Evolutionary conservation across 2,113 vertebrate species (phyloP), one percentile per base, ranked within the genome.

Genomic region (Aldabrachelys gigantea): DNA sequence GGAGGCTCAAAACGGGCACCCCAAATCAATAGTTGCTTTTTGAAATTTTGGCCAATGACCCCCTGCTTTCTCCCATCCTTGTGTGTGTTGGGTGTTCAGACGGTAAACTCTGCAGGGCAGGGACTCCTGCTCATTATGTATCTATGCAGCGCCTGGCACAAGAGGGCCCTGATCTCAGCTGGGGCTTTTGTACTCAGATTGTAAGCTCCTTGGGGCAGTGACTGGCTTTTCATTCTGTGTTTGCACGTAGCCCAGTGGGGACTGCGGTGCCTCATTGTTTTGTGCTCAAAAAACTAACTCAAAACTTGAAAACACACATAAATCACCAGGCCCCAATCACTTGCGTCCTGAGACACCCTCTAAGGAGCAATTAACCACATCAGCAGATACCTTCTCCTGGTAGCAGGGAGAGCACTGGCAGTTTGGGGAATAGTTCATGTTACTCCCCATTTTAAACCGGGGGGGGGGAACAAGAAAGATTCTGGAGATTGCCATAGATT

Each of bases 351-450:
- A 31, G 62, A n/a, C 19, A 69, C 5, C 19, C 82, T 0, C 9
- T 47, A 8, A 29, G 24, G 44, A 29, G 12, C 21, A 47, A 47
- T 79, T 79, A 79, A 29, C 13, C 44, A 47, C 3, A 1, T 49
- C 44, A 14, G 44, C 44, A 22, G 17, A 72, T 72, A 38, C 16
- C 16, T 62, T 38, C 21, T n/a, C n/a, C 69, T 75, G 9, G n/a
- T 5, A 75, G 21, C n/a, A 75, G n/a, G 69, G 62, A 65, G 62
- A 16, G 31, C 62, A 31, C 31, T 19, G 3, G 21, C 19, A 19
- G 38, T 17, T n/a, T 69, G 31, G 38, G 69, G 19, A n/a, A 8
- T 75, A 62, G 2, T n/a, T 4, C 59, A 78, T 1, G 0, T 75
- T 72, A 11, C 1, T 25, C 4, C 11, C 69, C 69, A 41, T 5